Evolutionary conservation across 2,888 invertebrate species (phyloP), one percentile per base, ranked within the genome.

Genomic region (Melanargia galathea): DNA sequence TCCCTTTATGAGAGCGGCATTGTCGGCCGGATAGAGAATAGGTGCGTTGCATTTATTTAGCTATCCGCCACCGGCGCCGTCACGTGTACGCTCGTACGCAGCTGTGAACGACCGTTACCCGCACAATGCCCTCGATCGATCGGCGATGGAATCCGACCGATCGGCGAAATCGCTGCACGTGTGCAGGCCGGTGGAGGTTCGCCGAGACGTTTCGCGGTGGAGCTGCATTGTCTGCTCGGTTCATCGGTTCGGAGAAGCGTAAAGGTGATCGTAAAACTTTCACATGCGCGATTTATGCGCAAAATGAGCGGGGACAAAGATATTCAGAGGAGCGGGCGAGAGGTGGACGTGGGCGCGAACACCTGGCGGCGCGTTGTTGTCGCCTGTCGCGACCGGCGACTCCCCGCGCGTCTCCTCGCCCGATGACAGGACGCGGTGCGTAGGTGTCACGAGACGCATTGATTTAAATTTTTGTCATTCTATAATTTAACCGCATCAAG

Each of bases 111-210:
- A 90, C 91, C 90, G 90, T 91, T 90, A 90, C 86, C 84, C 87
- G 90, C 89, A 90, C 90, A 89, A 90, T 90, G 90, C 86, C 90
- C 90, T 88, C 89, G 86, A 90, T 90, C 90, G 89, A 89, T 88
- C 86, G 77, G 74, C 82, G 85, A 87, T 83, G 86, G 86, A 85
- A 87, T 87, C 83, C 82, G 76, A 82, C 79, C 80, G 82, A 89
- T 88, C 83, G 84, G 89, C 84, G 82, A 89, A 89, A 90, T 87
- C 84, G 79, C 77, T 76, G 75, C 75, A 76, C 75, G 75, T 76
- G 75, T 87, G 85, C 88, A 85, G 85, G 82, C 83, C 85, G 84
- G 85, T 81, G 71, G 72, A 81, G 83, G 80, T 82, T 79, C 72
- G 81, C 75, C 77, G 77, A 82, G 84, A 84, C 79, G 78, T 83